Conservation (phyloP, 2,113 vertebrate genomes). For the Tupaia tana region DNA sequence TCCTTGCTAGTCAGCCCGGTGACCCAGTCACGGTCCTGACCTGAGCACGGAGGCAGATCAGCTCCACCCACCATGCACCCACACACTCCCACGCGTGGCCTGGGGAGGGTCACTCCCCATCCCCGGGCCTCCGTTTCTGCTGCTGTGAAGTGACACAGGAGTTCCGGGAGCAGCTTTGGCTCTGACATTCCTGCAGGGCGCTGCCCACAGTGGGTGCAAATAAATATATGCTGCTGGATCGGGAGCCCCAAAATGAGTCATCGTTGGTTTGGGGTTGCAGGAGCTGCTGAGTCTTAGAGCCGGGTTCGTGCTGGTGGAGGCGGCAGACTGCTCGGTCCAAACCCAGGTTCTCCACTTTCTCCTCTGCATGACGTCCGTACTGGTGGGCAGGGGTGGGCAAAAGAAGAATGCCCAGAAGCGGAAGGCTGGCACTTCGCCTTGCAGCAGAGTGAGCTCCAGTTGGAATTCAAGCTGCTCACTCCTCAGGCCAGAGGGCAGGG, state of each 20-base stretch:
- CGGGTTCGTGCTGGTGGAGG: neutral
- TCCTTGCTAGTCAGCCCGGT: neutral
- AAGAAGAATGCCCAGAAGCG: neutral
- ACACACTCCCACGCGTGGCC: neutral
- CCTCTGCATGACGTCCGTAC: neutral
- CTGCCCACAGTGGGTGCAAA: neutral
- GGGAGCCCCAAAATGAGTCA: neutral
- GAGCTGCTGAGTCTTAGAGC: neutral
- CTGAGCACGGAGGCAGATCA: neutral
- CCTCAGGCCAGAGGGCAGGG: fast-evolving
- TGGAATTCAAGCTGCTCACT: too few species aligned
- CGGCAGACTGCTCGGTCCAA: neutral
- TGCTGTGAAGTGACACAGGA: neutral
- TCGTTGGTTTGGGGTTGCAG: neutral
- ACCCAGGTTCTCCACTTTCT: neutral
- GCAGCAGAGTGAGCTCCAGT: neutral
- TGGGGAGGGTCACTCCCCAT: neutral
- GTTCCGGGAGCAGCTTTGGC: neutral
- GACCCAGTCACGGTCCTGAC: neutral
- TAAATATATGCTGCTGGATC: neutral
- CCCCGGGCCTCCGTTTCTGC: neutral
- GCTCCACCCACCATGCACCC: neutral
- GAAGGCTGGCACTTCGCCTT: neutral
- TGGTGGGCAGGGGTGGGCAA: neutral
- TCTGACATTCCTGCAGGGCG: neutral